Conservation (phyloP, 2,888 invertebrate genomes). For the Agrilus cyanescens region DNA sequence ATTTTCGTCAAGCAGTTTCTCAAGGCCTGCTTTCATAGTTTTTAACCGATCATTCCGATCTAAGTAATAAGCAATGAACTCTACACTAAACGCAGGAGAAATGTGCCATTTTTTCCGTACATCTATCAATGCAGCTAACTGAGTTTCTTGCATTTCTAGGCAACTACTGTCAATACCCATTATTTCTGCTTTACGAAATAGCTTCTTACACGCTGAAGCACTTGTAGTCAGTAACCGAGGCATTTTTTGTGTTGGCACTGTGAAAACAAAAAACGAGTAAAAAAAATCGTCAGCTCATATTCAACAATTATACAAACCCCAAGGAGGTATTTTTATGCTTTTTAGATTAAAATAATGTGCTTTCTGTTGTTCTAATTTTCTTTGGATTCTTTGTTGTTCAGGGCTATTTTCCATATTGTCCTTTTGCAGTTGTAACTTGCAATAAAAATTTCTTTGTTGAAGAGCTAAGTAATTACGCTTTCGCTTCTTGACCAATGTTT, state of each 20-base stretch:
- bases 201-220: constrained; percentile 73
- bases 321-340: constrained; percentile 62
- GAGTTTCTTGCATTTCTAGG: constrained; percentile 71
- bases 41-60: constrained; percentile 76
- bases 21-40: constrained; percentile 64
- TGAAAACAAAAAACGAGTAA: constrained; percentile 15
- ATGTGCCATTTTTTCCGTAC: constrained; percentile 90
- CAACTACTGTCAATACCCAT: constrained; percentile 82
- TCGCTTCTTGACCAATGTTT: constrained; percentile 67
- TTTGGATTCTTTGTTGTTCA: constrained; percentile 62
- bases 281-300: constrained; percentile 2
- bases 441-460: constrained; percentile 65
- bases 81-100: constrained; percentile 85
- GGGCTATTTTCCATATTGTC: constrained; percentile 51
- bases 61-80: constrained; percentile 88
- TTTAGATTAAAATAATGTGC: constrained; percentile 71
- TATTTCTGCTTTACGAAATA: constrained; percentile 75
- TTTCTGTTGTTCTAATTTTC: constrained; percentile 74
- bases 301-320: constrained; percentile 50
- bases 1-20: constrained; percentile 64
- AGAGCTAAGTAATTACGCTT: constrained; percentile 78
- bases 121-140: constrained; percentile 70
- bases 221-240: constrained; percentile 81
- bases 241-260: constrained; percentile 92
- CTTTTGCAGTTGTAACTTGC: constrained; percentile 46